Base-by-base conservation (phyloP, 2,888 invertebrate genomes). In the Chloroclysta siterata region DNA sequence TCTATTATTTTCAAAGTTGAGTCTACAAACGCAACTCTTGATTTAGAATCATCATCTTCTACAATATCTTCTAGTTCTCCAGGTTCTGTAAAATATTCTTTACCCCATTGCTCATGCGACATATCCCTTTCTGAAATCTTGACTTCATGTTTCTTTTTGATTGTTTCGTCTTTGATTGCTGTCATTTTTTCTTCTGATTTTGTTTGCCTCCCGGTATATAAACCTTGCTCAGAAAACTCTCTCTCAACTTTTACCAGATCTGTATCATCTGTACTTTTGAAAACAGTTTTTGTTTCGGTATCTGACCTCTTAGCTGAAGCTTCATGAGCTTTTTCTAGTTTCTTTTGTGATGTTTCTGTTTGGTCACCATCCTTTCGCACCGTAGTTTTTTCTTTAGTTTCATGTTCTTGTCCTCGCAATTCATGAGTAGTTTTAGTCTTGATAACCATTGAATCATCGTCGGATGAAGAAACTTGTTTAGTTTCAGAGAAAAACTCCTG, bases 71-170 rank as follows among this genome's bases (percentile, higher is more conserved):
- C 89, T 51, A 93, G 72, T 69, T 93, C 93, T 53, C 82, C 89
- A 44, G 91, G 88, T 76, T 93, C 90, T 11, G 91, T 92, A 64
- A 93, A 93, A 76, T 93, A 93, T 82, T 93, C 93, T 74, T 93
- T 93, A 5, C 93, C 93, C 93, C 93, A 93, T 66, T 93, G 93
- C 69, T 93, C 93, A 75, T 93, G 93, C 6, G 88, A 93, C 66
- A 93, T 72, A 72, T 93, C 93, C 72, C 93, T 81, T 80, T 93
- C 93, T 2, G 93, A 93, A 70, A 93, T 93, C 81, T 93, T 93
- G 0, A 93, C 81, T 78, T 93, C 93, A 60, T 93, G 87, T 69
- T 89, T 89, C 71, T 90, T 93, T 68, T 90, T 92, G 0, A 88
- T 76, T 6, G 87, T 90, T 68, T 92, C 93, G 68, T 93, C 93